A percentile compares a stretch with the other conserved stretches of the same genome.
Evolutionary conservation across 2,888 invertebrate species (phyloP).

Genomic region (Hipparchia semele): DNA sequence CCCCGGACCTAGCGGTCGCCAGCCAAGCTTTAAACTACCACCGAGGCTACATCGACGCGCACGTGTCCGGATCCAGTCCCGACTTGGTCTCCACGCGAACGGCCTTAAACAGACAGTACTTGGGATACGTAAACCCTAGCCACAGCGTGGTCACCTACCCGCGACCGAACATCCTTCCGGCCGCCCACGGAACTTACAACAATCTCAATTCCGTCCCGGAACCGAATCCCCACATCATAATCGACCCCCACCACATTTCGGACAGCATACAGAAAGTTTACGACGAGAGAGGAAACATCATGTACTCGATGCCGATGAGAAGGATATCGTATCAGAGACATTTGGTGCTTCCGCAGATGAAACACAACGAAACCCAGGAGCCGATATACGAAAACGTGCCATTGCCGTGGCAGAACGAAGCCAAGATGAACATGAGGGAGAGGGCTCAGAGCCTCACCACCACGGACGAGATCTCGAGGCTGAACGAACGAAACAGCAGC

Average conservation of each 20-base stretch:
- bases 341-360: slow-evolving; percentile 75
- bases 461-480: slow-evolving; percentile 84
- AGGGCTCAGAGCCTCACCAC: slow-evolving; percentile 88
- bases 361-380: slow-evolving; percentile 80
- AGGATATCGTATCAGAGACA: slow-evolving; percentile 72
- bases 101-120: slow-evolving; percentile 78
- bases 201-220: slow-evolving; percentile 86
- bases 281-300: slow-evolving; percentile 85
- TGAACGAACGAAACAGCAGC: slow-evolving; percentile 71
- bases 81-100: slow-evolving; percentile 89
- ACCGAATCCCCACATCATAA: slow-evolving; percentile 78
- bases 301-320: slow-evolving; percentile 84
- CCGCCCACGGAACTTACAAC: slow-evolving; percentile 88
- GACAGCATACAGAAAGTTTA: slow-evolving; percentile 85
- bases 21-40: slow-evolving; percentile 83
- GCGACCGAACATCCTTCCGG: slow-evolving; percentile 65
- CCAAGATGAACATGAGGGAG: slow-evolving; percentile 60
- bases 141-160: slow-evolving; percentile 65
- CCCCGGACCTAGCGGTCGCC: slow-evolving; percentile 91
- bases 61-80: slow-evolving; percentile 90
- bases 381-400: slow-evolving; percentile 93
- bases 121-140: slow-evolving; percentile 65
- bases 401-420: slow-evolving; percentile 84
- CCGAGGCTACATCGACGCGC: slow-evolving; percentile 74
- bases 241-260: slow-evolving; percentile 82